phyloP scores from a whole-genome alignment of 2,888 invertebrate genomes.

The Gibbula magus region DNA sequence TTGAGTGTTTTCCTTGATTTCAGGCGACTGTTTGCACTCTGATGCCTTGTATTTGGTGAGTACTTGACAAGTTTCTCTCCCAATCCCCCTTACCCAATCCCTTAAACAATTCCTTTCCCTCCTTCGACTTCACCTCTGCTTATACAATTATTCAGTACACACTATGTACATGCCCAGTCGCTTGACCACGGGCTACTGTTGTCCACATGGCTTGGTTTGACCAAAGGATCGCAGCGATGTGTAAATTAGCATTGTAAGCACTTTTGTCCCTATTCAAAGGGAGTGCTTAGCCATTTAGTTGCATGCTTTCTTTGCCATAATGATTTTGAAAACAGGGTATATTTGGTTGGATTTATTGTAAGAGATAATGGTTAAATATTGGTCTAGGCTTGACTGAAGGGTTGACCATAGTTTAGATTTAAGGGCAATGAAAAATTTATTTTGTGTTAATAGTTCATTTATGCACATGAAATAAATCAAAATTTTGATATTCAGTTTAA shows the following conservation, averaged over 20 bases:
- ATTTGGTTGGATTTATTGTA: too few relatives aligned
- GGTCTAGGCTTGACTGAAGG: too few relatives aligned
- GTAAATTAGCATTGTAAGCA: not conserved
- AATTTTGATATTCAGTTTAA: too few relatives aligned
- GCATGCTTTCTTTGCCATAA: not conserved
- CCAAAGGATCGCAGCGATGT: not conserved
- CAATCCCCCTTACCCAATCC: not conserved
- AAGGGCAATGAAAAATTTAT: too few relatives aligned
- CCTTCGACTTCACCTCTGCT: too few relatives aligned
- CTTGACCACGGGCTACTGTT: not conserved
- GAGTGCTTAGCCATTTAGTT: not conserved
- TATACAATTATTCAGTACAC: too few relatives aligned
- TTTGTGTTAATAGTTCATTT: too few relatives aligned
- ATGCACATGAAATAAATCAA: too few relatives aligned
- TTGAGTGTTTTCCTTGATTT: conserved; percentile 12
- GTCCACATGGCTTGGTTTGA: not conserved
- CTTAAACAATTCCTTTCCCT: not conserved
- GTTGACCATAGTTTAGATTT: too few relatives aligned
- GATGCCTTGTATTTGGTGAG: conserved; percentile 18
- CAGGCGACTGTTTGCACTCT: conserved; percentile 7
- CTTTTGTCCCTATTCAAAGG: not conserved
- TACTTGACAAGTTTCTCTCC: not conserved
- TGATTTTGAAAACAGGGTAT: not conserved
- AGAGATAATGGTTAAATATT: too few relatives aligned
- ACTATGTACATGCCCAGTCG: too few relatives aligned